These are phyloP conservation scores for Callipepla squamata DNA, from an alignment of 2,113 vertebrate species.

Conservation along the genomic window DNA sequence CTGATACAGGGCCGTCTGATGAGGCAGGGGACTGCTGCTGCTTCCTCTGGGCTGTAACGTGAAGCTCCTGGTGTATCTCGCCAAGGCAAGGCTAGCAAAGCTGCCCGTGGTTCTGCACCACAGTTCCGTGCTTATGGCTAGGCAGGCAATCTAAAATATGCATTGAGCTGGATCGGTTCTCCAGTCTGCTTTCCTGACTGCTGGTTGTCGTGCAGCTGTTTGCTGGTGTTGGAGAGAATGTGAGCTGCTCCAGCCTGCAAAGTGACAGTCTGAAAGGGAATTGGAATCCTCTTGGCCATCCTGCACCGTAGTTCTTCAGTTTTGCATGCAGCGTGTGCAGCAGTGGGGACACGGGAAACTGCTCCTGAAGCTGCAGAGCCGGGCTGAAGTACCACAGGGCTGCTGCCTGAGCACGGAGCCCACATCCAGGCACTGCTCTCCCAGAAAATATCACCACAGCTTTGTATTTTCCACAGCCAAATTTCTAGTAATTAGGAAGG, in stretches of 20 bases:
- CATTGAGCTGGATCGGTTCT: neutral
- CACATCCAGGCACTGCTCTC: neutral
- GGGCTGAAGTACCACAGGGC: neutral
- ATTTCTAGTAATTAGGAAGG: neutral
- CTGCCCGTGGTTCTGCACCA: fast-evolving
- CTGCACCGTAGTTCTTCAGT: neutral
- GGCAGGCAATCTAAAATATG: neutral
- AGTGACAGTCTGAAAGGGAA: neutral
- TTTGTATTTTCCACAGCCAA: neutral
- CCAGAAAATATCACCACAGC: neutral
- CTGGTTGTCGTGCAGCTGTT: neutral
- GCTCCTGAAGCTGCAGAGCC: neutral
- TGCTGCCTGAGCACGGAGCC: neutral
- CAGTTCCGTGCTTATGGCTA: neutral
- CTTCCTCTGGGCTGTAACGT: fast-evolving
- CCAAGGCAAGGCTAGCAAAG: too few relatives aligned
- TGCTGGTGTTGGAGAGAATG: neutral
- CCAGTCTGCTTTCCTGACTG: neutral
- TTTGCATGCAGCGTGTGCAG: neutral
- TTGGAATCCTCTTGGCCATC: fast-evolving
- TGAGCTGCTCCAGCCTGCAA: neutral
- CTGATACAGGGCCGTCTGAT: neutral
- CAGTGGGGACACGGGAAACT: neutral
- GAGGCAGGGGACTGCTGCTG: neutral
- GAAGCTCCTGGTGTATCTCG: neutral